phyloP scores from a whole-genome alignment of 2,113 vertebrate genomes.

The Galbula dea region DNA sequence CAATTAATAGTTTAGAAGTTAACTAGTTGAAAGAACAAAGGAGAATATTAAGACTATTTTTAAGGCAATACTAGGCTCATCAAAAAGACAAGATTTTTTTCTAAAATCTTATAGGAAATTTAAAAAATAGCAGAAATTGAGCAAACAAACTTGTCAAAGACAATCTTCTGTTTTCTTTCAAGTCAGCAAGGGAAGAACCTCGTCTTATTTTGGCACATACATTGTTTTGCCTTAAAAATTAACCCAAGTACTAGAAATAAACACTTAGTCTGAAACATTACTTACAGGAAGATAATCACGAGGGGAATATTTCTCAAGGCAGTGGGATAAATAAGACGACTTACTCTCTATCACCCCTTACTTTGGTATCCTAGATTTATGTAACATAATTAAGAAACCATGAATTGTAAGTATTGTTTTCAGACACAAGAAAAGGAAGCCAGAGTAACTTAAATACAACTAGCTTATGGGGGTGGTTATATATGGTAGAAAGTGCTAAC shows the following conservation, averaged over 20 bases:
- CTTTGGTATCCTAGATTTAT: not conserved
- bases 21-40: not conserved
- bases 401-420: not conserved
- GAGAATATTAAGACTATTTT: not conserved
- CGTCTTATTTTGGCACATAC: not conserved
- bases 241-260: slow-evolving; percentile 5
- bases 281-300: not conserved
- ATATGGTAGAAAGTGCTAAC: not conserved
- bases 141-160: not conserved
- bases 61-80: not conserved
- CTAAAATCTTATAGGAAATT: not conserved
- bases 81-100: not conserved
- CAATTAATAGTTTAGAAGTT: not conserved
- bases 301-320: not conserved
- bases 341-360: not conserved
- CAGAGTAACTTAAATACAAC: not conserved
- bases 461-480: not conserved
- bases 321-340: not conserved
- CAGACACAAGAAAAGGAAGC: not conserved
- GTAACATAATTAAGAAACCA: not conserved
- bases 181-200: not conserved
- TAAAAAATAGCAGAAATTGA: not conserved
- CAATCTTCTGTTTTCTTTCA: not conserved
- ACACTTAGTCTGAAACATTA: not conserved
- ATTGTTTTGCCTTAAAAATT: not conserved